These are phyloP conservation scores for Acomys russatus DNA, from an alignment of 2,797 vertebrate species.

Conservation along the genomic window DNA sequence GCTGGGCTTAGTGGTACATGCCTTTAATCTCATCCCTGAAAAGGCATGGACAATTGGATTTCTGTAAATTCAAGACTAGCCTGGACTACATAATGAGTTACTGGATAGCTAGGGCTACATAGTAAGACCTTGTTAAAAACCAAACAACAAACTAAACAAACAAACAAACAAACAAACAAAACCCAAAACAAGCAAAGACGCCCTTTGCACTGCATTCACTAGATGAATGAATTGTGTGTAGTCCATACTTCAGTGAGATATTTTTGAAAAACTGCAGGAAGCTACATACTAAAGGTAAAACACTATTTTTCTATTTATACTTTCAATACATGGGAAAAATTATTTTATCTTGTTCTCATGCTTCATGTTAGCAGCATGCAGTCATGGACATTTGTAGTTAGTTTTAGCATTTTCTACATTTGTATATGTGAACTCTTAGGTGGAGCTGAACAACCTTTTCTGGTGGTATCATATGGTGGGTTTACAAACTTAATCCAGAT, in stretches of 20 bases:
- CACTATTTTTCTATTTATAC: not conserved
- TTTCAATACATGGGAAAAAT: not conserved
- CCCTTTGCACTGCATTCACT: not conserved
- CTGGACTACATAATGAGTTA: not conserved
- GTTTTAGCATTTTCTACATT: not conserved
- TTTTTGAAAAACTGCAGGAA: not conserved
- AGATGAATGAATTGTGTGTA: not conserved
- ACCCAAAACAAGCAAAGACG: not conserved
- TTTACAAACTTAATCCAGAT: constrained; percentile 27
- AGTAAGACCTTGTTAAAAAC: not conserved
- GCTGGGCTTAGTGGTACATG: not conserved
- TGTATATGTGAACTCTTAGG: not conserved
- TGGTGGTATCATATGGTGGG: not conserved
- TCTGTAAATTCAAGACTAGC: not conserved
- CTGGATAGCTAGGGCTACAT: not conserved
- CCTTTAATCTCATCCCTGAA: not conserved
- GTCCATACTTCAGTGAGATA: not conserved
- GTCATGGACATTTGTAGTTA: not conserved
- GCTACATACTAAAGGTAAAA: not conserved
- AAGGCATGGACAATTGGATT: not conserved
- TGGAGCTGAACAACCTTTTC: not conserved
- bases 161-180: not conserved
- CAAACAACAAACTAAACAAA: not conserved
- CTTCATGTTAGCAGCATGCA: not conserved
- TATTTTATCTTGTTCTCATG: not conserved